Conservation (phyloP, 92 coral and sea anemone species). For the Desmophyllum pertusum region DNA sequence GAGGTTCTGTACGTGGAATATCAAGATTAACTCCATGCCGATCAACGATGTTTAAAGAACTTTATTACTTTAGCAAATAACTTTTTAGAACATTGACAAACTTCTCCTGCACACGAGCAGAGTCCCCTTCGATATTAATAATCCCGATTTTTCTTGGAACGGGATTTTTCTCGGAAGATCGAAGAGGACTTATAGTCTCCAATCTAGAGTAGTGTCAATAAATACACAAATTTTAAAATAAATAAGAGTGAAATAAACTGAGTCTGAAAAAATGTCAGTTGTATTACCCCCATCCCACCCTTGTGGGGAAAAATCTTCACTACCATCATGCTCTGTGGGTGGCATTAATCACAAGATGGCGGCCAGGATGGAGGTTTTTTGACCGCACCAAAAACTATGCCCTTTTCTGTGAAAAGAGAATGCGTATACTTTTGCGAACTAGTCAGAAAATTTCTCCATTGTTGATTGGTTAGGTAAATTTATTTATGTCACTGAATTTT, state of each 20-base stretch:
- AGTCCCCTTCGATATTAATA: too few relatives aligned
- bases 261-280: too few relatives aligned
- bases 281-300: conserved; percentile 1
- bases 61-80: too few relatives aligned
- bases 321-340: conserved; percentile 38
- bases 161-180: too few relatives aligned
- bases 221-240: not conserved
- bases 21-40: too few relatives aligned
- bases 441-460: not conserved
- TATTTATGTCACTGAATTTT: not conserved
- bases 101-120: too few relatives aligned
- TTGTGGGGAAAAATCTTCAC: not conserved
- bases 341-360: conserved; percentile 16
- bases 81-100: too few relatives aligned
- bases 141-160: too few relatives aligned
- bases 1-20: conserved; percentile 73
- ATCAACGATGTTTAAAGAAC: too few relatives aligned
- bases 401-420: conserved; percentile 2
- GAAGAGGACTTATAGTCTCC: too few relatives aligned
- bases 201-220: not conserved
- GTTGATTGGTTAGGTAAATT: too few relatives aligned
- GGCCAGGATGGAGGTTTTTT: not conserved
- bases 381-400: conserved; percentile 33
- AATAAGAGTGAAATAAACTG: not conserved
- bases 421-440: conserved; percentile 19